Evolutionary conservation across 2,113 vertebrate species (phyloP), one percentile per base, ranked within the genome.

Genomic region (Argyrosomus japonicus): DNA sequence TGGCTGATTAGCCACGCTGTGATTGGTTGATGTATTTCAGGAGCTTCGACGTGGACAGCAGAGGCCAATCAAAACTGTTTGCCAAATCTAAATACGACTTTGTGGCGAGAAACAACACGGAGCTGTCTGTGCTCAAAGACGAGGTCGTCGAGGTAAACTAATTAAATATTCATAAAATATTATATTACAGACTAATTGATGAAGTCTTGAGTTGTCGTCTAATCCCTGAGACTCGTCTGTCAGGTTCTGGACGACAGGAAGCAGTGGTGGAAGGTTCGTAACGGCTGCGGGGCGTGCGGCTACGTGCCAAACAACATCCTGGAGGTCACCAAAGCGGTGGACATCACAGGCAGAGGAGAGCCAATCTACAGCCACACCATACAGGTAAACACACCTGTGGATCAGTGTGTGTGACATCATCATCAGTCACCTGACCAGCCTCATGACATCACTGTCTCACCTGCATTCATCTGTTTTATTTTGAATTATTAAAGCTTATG

Each of bases 251-350:
- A 99, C 6, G 97, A 99, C 88, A 95, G 95, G 87, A 99, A 99
- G 87, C 98, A 99, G 68, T 99, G 98, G 98, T 99, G 98, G 98
- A 99, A 97, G 88, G 98, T 99, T 18, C 95, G 93, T 62, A 99
- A 97, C 61, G 95, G 89, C 27, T 93, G 90, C 4, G 97, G 98
- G 61, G 92, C 93, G 6, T 89, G 89, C 1, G 98, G 98, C 83
- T 99, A 99, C 81, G 97, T 99, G 96, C 98, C 98, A 96, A 99
- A 99, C 95, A 99, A 99, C 93, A 99, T 99, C 93, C 90, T 99
- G 93, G 97, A 98, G 69, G 89, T 95, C 43, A 92, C 96, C 87
- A 95, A 92, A 84, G 88, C 92, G 0, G 87, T 94, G 45, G 97
- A 98, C 50, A 61, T 95, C 4, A 89, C 85, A 0, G 96, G 95